Evolutionary conservation across 37 sponge, comb jelly and placozoan genomes (phyloP).

Genomic region (Petrosia ficiformis): DNA sequence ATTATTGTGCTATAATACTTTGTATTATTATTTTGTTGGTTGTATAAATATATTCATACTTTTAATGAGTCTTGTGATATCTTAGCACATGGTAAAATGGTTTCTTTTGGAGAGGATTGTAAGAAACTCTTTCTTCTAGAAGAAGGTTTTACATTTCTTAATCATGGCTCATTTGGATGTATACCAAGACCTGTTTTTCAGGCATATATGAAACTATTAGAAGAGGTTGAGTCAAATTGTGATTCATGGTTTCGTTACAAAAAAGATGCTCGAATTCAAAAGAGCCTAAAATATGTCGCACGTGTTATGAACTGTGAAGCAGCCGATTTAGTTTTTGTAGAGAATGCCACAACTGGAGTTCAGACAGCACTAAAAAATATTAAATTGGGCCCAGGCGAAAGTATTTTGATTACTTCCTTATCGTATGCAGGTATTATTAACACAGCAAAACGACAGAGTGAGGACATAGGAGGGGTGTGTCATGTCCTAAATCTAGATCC

Average conservation of each 20-base stretch:
- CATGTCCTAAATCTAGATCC: constrained; percentile 10
- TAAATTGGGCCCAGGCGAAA: constrained; percentile 12
- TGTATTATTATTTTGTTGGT: neutral
- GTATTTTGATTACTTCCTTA: constrained; percentile 29
- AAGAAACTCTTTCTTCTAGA: constrained; percentile 15
- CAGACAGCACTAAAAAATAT: constrained; percentile 31
- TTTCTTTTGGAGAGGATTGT: neutral
- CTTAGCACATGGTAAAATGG: neutral
- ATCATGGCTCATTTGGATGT: constrained; percentile 61
- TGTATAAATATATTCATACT: too few relatives aligned
- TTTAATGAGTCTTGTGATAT: too few relatives aligned
- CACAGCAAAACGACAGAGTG: constrained; percentile 24
- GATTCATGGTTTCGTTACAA: constrained; percentile 45
- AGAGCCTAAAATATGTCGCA: constrained; percentile 3
- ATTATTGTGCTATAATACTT: neutral
- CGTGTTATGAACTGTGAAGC: constrained; percentile 15
- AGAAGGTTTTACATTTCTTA: constrained; percentile 15
- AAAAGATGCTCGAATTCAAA: neutral
- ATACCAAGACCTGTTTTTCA: constrained; percentile 39
- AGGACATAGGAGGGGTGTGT: constrained; percentile 18
- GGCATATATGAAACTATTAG: neutral
- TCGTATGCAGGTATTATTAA: constrained; percentile 31
- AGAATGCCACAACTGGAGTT: constrained; percentile 53
- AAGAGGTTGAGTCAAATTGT: constrained; percentile 24
- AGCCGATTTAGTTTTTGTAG: constrained; percentile 34